Base-by-base conservation (phyloP, 2,113 vertebrate species). In the Planiliza haematocheilus region DNA sequence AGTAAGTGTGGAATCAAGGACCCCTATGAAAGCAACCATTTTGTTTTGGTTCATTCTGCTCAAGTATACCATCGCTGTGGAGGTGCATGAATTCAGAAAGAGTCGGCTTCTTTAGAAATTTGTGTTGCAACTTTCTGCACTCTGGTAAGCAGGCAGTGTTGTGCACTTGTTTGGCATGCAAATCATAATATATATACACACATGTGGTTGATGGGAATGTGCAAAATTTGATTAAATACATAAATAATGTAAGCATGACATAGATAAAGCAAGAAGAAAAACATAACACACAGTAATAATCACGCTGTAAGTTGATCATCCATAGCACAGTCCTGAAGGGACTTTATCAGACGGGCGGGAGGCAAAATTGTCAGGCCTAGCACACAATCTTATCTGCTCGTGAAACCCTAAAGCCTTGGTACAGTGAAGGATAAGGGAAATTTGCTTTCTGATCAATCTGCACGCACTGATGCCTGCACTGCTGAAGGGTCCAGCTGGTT, bases 331-430 rank as follows among this genome's bases (percentile, higher is more conserved):
- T 81, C 48, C 7, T 4, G 65, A 83, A 64, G 72, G 78, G 56
- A 81, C 56, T 75, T 81, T 66, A 82, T 75, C 67, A 74, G n/a
- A 57, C 71, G 77, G 57, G 46, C 34, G 0, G 57, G 56, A 70
- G 36, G 49, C 51, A 76, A 59, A 79, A 67, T 77, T 71, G 60
- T 81, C 21, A 74, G 55, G 75, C 60, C 63, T 72, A 67, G 71
- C 62, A 88, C 65, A 76, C 58, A 70, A 71, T 82, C 38, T 64
- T 83, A 86, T 88, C 79, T 87, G 46, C 61, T 76, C 61, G 61
- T 87, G 83, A 89, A 87, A 87, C 73, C 83, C 72, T 76, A 64
- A 79, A 91, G 88, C 85, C 18, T 12, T 34, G 62, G 64, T 76
- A 69, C 77, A 74, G 77, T 41, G 76, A 59, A 78, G 74, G 84